A percentile compares a stretch with the other conserved stretches of the same genome.
These are phyloP conservation scores for Myiagra hebetior DNA, from an alignment of 2,113 vertebrate genomes.

Conservation along the genomic window DNA sequence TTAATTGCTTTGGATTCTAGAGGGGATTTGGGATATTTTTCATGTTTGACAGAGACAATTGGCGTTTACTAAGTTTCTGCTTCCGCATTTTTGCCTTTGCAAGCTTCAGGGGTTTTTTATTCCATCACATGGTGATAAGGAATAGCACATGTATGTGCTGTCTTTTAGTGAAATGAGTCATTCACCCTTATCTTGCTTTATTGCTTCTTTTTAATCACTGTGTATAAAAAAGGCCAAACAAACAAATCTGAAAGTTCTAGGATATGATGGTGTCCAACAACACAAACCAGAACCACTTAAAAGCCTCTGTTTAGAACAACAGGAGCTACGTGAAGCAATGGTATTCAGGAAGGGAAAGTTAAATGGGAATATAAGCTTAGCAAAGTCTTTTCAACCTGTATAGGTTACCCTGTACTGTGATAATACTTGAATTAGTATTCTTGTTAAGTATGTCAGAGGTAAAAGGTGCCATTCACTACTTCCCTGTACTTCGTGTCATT, in stretches of 20 bases:
- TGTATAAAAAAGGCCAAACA: not conserved
- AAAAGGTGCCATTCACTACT: not conserved
- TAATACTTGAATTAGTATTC: not conserved
- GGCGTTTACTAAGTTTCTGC: not conserved
- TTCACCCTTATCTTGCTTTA: not conserved
- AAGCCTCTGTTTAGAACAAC: not conserved
- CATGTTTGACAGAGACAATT: not conserved
- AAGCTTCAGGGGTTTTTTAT: not conserved
- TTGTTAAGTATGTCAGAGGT: not conserved
- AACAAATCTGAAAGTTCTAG: not conserved
- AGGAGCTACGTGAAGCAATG: not conserved
- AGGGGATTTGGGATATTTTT: not conserved
- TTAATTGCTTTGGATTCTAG: not conserved
- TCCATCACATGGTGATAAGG: not conserved
- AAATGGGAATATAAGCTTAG: not conserved
- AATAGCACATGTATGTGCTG: not conserved
- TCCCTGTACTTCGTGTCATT: not conserved
- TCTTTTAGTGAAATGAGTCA: not conserved
- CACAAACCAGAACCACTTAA: not conserved
- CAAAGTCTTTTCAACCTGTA: not conserved
- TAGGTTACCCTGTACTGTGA: not conserved
- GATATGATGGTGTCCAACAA: not conserved
- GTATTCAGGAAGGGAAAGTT: not conserved
- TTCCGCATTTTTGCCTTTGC: not conserved
- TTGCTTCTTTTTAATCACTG: not conserved